phyloP scores from a whole-genome alignment of 2,888 invertebrate genomes.

The Trilocha varians region DNA sequence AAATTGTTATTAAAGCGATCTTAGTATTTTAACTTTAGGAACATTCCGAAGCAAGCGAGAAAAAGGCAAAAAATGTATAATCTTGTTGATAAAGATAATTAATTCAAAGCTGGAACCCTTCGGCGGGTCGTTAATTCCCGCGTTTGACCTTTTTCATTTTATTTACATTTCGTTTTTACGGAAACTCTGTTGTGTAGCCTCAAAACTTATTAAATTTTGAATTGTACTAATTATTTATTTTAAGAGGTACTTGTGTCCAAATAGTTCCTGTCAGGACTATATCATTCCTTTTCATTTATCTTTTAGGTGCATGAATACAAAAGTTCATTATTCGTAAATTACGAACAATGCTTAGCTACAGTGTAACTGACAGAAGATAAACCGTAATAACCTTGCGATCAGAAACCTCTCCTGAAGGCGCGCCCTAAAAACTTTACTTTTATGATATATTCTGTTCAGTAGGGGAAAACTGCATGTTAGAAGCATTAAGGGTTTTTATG shows the following conservation, averaged over 20 bases:
- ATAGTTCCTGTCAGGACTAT: background rate
- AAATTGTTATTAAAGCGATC: slow-evolving; percentile 5
- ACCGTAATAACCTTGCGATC: no score
- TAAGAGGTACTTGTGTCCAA: background rate
- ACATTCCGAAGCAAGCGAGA: slow-evolving; percentile 11
- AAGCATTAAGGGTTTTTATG: no score
- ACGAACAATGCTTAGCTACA: no score
- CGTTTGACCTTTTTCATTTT: slow-evolving; percentile 27
- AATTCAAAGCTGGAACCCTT: slow-evolving; percentile 29
- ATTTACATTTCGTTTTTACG: slow-evolving; percentile 17
- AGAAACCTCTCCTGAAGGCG: no score
- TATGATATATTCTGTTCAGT: no score
- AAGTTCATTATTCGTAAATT: no score
- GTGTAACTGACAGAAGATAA: no score
- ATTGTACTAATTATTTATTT: slow-evolving; percentile 7
- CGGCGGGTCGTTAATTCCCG: slow-evolving; percentile 24
- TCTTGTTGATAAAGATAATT: slow-evolving; percentile 27
- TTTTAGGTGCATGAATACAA: no score
- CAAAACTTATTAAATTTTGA: slow-evolving; percentile 7
- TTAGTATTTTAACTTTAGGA: slow-evolving; percentile 2
- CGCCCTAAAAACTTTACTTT: no score
- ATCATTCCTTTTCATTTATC: background rate
- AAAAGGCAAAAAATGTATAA: slow-evolving; percentile 21
- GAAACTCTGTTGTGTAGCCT: slow-evolving; percentile 14
- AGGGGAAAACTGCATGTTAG: no score